phyloP scores from a whole-genome alignment of 2,888 invertebrate genomes.

The Saturnia pavonia region DNA sequence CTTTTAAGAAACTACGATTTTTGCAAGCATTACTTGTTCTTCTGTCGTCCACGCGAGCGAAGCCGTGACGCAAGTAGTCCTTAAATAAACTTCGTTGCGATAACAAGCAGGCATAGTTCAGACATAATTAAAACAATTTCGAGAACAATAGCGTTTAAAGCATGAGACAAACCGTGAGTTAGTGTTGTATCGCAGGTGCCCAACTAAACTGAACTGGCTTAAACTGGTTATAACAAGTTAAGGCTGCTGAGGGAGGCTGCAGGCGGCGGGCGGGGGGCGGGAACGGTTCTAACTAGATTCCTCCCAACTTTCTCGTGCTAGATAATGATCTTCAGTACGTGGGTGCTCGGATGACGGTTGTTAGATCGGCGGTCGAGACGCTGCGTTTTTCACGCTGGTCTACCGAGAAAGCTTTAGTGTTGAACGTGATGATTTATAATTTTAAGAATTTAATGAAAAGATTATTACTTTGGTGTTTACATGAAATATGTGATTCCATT shows the following conservation, averaged over 20 bases:
- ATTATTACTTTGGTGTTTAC: no score
- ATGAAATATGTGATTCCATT: no score
- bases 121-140: slow-evolving; percentile 19
- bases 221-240: slow-evolving; percentile 80
- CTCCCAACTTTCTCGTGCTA: slow-evolving; percentile 75
- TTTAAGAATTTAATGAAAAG: no score
- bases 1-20: no score
- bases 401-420: neutral
- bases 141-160: slow-evolving; percentile 39
- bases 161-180: slow-evolving; percentile 62
- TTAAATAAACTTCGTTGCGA: neutral
- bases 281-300: slow-evolving; percentile 72
- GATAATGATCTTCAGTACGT: slow-evolving; percentile 80
- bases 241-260: slow-evolving; percentile 47
- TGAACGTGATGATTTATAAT: neutral
- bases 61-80: no score
- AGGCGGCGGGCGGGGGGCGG: slow-evolving; percentile 36
- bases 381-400: slow-evolving; percentile 32
- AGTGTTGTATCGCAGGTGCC: slow-evolving; percentile 73
- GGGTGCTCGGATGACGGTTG: slow-evolving; percentile 52
- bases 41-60: no score
- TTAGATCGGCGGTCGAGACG: slow-evolving; percentile 40
- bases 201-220: slow-evolving; percentile 72
- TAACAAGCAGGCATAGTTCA: neutral
- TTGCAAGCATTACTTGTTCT: no score